A percentile compares a stretch with the other conserved stretches of the same genome.
phyloP scores from a whole-genome alignment of 2,113 vertebrate species.

The Antechinus flavipes region DNA sequence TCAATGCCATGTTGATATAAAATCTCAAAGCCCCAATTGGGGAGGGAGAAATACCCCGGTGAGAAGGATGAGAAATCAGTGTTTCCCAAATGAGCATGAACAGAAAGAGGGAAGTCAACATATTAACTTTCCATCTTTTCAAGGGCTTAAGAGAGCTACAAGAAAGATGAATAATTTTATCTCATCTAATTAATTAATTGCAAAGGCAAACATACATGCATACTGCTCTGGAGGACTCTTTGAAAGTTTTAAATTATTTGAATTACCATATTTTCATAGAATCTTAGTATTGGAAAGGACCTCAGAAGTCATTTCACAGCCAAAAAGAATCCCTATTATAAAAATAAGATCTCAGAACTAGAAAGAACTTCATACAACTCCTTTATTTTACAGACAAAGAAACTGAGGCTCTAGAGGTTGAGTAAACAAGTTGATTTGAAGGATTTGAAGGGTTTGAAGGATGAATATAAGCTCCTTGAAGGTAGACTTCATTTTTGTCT shows the following conservation, averaged over 20 bases:
- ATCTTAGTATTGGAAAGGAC: background rate
- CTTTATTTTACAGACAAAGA: background rate
- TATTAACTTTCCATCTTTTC: background rate
- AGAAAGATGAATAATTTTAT: conserved; percentile 55
- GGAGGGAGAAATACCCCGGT: background rate
- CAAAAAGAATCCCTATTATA: background rate
- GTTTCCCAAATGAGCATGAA: background rate
- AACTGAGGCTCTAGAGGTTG: background rate
- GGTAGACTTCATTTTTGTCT: background rate
- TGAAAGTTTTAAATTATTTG: conserved; percentile 62
- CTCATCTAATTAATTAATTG: conserved; percentile 69
- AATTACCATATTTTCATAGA: background rate
- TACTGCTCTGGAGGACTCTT: conserved; percentile 67
- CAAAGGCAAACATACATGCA: conserved; percentile 68
- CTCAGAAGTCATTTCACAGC: background rate
- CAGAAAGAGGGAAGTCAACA: conserved; percentile 26
- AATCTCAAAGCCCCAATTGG: background rate
- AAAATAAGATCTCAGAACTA: background rate
- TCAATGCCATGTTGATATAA: background rate
- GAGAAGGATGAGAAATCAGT: background rate
- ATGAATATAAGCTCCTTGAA: background rate
- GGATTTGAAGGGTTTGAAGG: background rate
- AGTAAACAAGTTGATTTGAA: background rate
- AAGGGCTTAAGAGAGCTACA: conserved; percentile 48
- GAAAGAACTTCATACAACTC: background rate